Percentiles rank a stretch among this genome's conserved stretches.
Conservation (phyloP, 2,113 vertebrate genomes). For the Neogobius melanostomus region DNA sequence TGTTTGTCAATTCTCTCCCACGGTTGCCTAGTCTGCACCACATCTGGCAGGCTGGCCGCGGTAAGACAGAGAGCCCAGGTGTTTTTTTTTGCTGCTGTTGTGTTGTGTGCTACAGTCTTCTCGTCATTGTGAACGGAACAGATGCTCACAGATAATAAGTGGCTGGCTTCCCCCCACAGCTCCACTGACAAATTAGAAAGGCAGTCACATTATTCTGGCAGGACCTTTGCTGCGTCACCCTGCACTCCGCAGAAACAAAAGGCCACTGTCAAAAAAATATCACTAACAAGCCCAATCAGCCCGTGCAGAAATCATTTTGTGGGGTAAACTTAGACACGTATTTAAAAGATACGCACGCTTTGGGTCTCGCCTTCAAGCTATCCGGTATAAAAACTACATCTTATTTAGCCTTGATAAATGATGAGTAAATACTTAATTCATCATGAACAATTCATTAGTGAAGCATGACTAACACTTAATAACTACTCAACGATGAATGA, state of each 20-base stretch:
- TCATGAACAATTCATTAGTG: too few species aligned
- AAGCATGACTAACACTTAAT: too few species aligned
- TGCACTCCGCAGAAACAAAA: conserved; percentile 16
- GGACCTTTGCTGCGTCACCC: conserved; percentile 31
- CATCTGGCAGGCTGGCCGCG: conserved; percentile 41
- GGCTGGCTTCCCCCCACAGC: conserved; percentile 32
- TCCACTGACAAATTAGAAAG: conserved; percentile 50
- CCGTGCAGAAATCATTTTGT: background rate
- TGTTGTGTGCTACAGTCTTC: conserved; percentile 28
- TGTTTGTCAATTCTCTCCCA: conserved; percentile 25
- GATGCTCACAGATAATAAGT: conserved; percentile 53
- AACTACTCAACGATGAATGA: too few species aligned
- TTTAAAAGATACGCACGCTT: too few species aligned
- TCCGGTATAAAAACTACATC: too few species aligned
- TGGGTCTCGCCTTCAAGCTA: too few species aligned
- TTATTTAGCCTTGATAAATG: too few species aligned
- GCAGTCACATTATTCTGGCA: conserved; percentile 36
- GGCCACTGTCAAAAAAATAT: conserved; percentile 10
- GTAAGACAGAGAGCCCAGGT: conserved; percentile 28
- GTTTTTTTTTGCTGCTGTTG: conserved; percentile 14
- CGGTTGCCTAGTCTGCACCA: conserved; percentile 44
- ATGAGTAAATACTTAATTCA: too few species aligned
- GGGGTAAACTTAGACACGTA: too few species aligned
- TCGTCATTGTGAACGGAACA: conserved; percentile 54
- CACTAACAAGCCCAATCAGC: conserved; percentile 16